phyloP scores from a whole-genome alignment of 1,140 invertebrate genomes.

The Samia ricini region DNA sequence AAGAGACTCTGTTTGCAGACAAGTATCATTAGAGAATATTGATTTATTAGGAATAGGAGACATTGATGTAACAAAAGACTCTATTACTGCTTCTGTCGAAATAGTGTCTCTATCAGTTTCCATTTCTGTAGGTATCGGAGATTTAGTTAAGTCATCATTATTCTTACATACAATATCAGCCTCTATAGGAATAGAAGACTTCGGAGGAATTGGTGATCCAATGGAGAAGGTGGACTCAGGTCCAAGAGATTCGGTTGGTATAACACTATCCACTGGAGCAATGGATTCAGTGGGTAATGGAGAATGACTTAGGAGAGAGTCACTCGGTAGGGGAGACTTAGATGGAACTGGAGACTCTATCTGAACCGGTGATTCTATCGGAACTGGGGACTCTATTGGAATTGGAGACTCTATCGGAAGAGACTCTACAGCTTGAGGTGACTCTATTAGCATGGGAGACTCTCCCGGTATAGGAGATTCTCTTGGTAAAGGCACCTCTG shows the following conservation, averaged over 20 bases:
- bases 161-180: neutral
- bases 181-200: constrained; percentile 8
- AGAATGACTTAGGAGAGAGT: neutral
- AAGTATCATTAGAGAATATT: constrained; percentile 1
- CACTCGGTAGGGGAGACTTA: neutral
- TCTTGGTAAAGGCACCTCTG: constrained; percentile 16
- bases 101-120: neutral
- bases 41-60: constrained; percentile 5
- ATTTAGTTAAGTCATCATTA: neutral
- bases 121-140: neutral
- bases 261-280: neutral
- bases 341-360: constrained; percentile 3
- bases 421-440: constrained; percentile 18
- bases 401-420: constrained; percentile 22
- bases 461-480: constrained; percentile 18
- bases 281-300: neutral
- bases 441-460: constrained; percentile 17
- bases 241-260: neutral
- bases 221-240: neutral
- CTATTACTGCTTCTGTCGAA: neutral
- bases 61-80: neutral
- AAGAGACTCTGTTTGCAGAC: constrained; percentile 7
- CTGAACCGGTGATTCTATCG: constrained; percentile 8
- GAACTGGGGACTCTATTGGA: constrained; percentile 33
- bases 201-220: neutral